Base-by-base conservation (phyloP, 2,888 invertebrate genomes). In the Eristalis tenax region DNA sequence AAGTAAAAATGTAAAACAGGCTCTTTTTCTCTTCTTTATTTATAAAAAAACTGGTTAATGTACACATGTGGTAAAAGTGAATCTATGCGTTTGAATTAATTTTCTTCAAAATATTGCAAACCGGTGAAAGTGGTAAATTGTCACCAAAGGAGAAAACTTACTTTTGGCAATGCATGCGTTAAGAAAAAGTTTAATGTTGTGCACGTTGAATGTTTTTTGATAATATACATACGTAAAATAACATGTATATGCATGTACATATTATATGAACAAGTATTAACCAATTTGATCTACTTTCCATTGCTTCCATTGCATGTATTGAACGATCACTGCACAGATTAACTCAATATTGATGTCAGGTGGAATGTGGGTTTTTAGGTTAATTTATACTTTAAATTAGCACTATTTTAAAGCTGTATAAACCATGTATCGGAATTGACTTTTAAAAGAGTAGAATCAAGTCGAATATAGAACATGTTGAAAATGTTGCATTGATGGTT, bases 111-210 rank as follows among this genome's bases (percentile, higher is more conserved):
- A 74, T 78, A 78, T 70, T 77, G 75, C 81, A 73, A 68, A 68
- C 56, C 8, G 71, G 85, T 74, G 82, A 86, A 86, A 86, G 85
- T 63, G 26, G 61, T 38, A 50, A 81, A 81, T 69, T 81, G 76
- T 63, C 56, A 59, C 26, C 23, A 40, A 71, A 50, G n/a, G 59
- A 66, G 28, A 43, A 69, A 50, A 75, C 6, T 38, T 22, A 63
- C 23, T 75, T 65, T 70, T 79, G 28, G 50, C 64, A 79, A 40
- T 38, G 5, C 26, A 43, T 38, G 15, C 13, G 6, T 4, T 50
- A 8, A 50, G 18, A 50, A 50, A 50, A 50, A 18, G 50, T 50
- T 50, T 50, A 18, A 18, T 18, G 18, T 8, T 50, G 6, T 18
- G 43, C n/a, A 43, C 5, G 43, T 18, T n/a, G 0, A 43, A 15